These are phyloP conservation scores for Parazoanthus darwini DNA, from an alignment of 92 coral and sea anemone species.

Conservation along the genomic window DNA sequence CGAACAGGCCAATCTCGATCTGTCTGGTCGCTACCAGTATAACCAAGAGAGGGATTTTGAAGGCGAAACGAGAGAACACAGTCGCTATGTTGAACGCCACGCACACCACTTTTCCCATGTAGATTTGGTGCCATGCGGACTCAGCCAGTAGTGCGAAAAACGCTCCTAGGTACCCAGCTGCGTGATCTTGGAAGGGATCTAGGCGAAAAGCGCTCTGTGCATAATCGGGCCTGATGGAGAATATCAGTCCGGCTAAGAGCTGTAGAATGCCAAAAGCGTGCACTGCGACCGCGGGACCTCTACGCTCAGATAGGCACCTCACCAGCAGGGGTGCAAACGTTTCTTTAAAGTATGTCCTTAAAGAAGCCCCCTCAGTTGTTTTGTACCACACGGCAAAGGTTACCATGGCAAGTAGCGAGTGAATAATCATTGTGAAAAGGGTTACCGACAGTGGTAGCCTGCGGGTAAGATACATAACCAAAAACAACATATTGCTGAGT, in stretches of 20 bases:
- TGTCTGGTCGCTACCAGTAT: conserved; percentile 42
- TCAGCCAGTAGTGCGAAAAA: conserved; percentile 31
- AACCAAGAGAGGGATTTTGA: conserved; percentile 42
- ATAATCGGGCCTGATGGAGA: conserved; percentile 35
- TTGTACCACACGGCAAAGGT: conserved; percentile 47
- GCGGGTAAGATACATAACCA: conserved; percentile 12
- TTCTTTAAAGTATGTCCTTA: conserved; percentile 31
- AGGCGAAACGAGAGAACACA: conserved; percentile 38
- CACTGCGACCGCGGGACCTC: conserved; percentile 43
- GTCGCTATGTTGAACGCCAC: conserved; percentile 48
- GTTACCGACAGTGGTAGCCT: conserved; percentile 34
- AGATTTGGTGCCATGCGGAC: conserved; percentile 47
- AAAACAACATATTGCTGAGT: conserved; percentile 17
- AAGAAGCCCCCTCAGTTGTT: conserved; percentile 39
- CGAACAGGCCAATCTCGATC: conserved; percentile 44
- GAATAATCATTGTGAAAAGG: conserved; percentile 24
- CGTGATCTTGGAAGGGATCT: conserved; percentile 44
- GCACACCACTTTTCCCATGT: conserved; percentile 49
- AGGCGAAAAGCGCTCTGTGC: conserved; percentile 33
- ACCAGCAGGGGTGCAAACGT: conserved; percentile 36
- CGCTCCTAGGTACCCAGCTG: conserved; percentile 41
- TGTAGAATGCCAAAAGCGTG: conserved; percentile 46
- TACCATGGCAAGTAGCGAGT: conserved; percentile 36
- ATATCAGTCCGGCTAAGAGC: conserved; percentile 34
- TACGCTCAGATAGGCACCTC: conserved; percentile 39